phyloP scores from a whole-genome alignment of 2,888 invertebrate genomes.

The Zeuzera pyrina region DNA sequence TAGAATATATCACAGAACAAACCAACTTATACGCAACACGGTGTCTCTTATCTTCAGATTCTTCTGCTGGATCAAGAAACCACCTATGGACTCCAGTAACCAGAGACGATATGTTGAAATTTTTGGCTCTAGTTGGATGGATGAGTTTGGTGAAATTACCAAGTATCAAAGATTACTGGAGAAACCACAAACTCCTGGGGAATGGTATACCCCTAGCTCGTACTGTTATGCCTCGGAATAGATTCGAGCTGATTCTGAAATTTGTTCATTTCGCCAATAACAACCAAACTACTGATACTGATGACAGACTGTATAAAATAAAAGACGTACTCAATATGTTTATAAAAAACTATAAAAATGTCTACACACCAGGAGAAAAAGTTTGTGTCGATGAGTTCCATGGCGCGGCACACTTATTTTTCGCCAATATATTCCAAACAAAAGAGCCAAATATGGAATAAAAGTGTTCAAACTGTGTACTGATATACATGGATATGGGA shows the following conservation, averaged over 20 bases:
- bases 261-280: not conserved
- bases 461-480: slow-evolving; percentile 26
- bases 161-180: too few relatives aligned
- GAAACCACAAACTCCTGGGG: not conserved
- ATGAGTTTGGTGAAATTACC: not conserved
- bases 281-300: too few relatives aligned
- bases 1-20: not conserved
- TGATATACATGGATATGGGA: too few relatives aligned
- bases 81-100: too few relatives aligned
- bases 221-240: not conserved
- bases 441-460: too few relatives aligned
- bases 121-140: not conserved
- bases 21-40: not conserved
- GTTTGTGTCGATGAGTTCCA: too few relatives aligned
- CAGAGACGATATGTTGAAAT: not conserved
- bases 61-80: not conserved
- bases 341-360: too few relatives aligned
- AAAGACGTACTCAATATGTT: too few relatives aligned
- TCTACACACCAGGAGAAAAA: too few relatives aligned
- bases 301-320: too few relatives aligned
- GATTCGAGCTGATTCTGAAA: not conserved
- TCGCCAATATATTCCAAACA: too few relatives aligned
- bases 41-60: not conserved
- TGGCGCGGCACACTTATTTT: too few relatives aligned
- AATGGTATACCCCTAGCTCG: not conserved